These are phyloP conservation scores for Muscicapa comitata DNA, from an alignment of 2,797 vertebrate species.

Conservation along the genomic window DNA sequence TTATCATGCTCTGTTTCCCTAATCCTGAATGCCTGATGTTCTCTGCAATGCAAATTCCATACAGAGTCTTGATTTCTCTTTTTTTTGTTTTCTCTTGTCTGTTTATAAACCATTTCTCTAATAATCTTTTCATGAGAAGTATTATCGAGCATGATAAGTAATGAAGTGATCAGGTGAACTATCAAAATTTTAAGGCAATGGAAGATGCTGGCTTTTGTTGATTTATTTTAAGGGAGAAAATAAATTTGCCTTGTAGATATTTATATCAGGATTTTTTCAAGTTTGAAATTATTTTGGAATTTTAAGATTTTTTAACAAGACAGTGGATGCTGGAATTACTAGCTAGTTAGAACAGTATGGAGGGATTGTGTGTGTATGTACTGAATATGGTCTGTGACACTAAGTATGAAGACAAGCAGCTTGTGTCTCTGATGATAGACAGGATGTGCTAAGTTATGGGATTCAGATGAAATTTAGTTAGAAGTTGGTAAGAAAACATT, in stretches of 20 bases:
- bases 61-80: background rate
- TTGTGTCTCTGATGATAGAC: background rate
- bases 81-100: background rate
- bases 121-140: background rate
- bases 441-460: background rate
- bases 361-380: background rate
- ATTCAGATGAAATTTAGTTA: background rate
- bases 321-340: background rate
- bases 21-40: slow-evolving; percentile 35
- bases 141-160: background rate
- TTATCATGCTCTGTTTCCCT: slow-evolving; percentile 47
- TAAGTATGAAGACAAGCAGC: background rate
- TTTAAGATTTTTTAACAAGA: background rate
- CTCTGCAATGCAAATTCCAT: background rate
- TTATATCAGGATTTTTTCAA: background rate
- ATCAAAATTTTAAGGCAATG: background rate
- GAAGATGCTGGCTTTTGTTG: background rate
- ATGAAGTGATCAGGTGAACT: background rate
- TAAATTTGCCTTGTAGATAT: background rate
- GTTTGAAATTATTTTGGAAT: background rate
- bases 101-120: background rate
- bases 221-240: background rate
- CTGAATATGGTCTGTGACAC: background rate
- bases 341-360: background rate
- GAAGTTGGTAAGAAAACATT: background rate